These are phyloP conservation scores for Brachionus manjavacas DNA, from an alignment of 1,140 invertebrate species.

Conservation along the genomic window DNA sequence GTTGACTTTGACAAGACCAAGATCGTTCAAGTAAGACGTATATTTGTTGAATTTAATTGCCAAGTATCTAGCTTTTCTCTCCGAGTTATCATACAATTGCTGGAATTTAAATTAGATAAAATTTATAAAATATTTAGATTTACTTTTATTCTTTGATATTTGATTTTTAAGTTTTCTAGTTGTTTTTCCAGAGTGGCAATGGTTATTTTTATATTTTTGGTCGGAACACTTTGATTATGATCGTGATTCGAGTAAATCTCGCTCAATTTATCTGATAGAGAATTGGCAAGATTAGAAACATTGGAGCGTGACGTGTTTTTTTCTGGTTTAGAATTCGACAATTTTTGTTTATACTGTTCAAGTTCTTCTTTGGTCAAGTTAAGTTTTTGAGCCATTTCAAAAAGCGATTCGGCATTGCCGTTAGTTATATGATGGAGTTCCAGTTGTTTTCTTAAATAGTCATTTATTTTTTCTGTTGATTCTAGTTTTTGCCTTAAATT, in stretches of 20 bases:
- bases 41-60: constrained; percentile 1
- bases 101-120: background rate
- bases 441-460: constrained; percentile 4
- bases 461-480: background rate
- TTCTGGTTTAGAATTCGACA: background rate
- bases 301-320: background rate
- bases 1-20: background rate
- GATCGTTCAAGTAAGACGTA: background rate
- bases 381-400: constrained; percentile 34
- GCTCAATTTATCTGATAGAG: background rate
- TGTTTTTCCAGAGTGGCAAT: background rate
- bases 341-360: constrained; percentile 11
- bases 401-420: background rate
- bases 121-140: background rate
- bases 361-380: constrained; percentile 22
- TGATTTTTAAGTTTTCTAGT: background rate
- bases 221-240: background rate
- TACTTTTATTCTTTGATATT: constrained; percentile 5
- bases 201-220: background rate
- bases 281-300: background rate
- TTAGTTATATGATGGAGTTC: constrained; percentile 1
- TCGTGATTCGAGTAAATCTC: constrained; percentile 1
- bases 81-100: background rate
- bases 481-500: constrained; percentile 16
- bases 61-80: background rate